phyloP scores from a whole-genome alignment of 2,113 vertebrate species.

The Mastomys coucha region DNA sequence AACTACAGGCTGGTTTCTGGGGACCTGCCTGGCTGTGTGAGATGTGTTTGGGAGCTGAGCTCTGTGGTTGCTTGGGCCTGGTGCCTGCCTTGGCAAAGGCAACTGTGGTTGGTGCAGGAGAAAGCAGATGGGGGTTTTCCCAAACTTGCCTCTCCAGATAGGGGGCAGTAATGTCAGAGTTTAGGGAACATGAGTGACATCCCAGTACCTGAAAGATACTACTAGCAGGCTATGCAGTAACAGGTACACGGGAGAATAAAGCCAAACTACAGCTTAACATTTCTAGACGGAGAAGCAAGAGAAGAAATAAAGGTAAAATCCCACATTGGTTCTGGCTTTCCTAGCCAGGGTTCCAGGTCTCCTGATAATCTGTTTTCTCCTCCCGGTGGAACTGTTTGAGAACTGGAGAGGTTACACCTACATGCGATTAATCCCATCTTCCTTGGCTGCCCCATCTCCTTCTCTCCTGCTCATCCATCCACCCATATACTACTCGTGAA shows the following conservation, averaged over 20 bases:
- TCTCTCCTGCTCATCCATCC: background rate
- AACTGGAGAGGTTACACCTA: background rate
- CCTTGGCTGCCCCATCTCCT: background rate
- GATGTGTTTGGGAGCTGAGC: background rate
- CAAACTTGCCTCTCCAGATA: background rate
- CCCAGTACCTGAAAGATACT: background rate
- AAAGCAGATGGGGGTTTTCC: conserved; percentile 18
- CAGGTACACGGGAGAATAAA: background rate
- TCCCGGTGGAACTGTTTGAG: background rate
- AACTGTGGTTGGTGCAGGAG: conserved; percentile 10
- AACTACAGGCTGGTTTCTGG: background rate
- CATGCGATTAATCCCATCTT: background rate
- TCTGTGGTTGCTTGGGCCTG: background rate
- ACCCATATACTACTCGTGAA: background rate
- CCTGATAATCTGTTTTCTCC: background rate
- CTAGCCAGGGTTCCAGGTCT: background rate
- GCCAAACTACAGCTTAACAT: background rate
- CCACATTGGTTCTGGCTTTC: background rate
- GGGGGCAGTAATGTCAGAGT: background rate
- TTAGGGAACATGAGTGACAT: background rate
- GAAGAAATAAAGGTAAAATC: background rate
- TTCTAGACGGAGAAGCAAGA: background rate
- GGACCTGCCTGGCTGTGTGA: conserved; percentile 27
- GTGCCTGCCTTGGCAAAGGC: background rate
- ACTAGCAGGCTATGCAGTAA: background rate